A percentile compares a stretch with the other conserved stretches of the same genome.
Evolutionary conservation across 2,888 invertebrate species (phyloP).

Genomic region (Epistrophella euchroma): DNA sequence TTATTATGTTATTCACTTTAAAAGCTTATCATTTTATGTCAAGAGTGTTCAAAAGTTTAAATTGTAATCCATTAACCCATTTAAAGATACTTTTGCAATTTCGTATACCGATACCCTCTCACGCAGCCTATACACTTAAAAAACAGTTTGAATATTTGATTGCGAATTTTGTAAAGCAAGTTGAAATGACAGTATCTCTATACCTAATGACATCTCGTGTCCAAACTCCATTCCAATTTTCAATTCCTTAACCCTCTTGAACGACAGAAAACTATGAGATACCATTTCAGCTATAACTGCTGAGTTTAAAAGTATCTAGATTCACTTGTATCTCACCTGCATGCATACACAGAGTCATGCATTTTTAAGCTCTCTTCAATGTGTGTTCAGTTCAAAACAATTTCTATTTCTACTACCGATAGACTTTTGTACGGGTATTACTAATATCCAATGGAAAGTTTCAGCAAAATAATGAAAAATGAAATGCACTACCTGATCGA

Average conservation of each 20-base stretch:
- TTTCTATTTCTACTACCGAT: not conserved
- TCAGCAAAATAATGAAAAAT: slow-evolving; percentile 4
- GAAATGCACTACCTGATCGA: too few relatives aligned
- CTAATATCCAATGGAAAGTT: slow-evolving; percentile 18
- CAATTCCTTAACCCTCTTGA: not conserved
- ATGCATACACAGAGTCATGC: slow-evolving; percentile 26
- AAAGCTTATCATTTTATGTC: slow-evolving; percentile 16
- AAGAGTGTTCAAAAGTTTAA: slow-evolving; percentile 10
- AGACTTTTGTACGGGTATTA: slow-evolving; percentile 3
- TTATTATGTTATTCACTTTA: not conserved
- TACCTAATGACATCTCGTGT: slow-evolving; percentile 32
- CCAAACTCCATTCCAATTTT: slow-evolving; percentile 26
- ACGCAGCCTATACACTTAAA: slow-evolving; percentile 3
- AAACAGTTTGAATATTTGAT: slow-evolving; percentile 10
- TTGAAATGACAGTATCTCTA: slow-evolving; percentile 24
- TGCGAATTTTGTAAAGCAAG: not conserved
- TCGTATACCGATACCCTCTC: not conserved
- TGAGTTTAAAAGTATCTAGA: slow-evolving; percentile 48
- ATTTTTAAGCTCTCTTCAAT: slow-evolving; percentile 34
- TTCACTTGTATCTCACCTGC: slow-evolving; percentile 39
- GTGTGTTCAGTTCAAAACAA: slow-evolving; percentile 16
- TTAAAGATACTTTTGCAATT: slow-evolving; percentile 1
- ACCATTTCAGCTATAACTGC: slow-evolving; percentile 27
- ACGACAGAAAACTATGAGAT: slow-evolving; percentile 38
- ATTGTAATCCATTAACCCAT: slow-evolving; percentile 19